Conservation (phyloP, 2,888 invertebrate genomes). For the Schizaphis graminum region DNA sequence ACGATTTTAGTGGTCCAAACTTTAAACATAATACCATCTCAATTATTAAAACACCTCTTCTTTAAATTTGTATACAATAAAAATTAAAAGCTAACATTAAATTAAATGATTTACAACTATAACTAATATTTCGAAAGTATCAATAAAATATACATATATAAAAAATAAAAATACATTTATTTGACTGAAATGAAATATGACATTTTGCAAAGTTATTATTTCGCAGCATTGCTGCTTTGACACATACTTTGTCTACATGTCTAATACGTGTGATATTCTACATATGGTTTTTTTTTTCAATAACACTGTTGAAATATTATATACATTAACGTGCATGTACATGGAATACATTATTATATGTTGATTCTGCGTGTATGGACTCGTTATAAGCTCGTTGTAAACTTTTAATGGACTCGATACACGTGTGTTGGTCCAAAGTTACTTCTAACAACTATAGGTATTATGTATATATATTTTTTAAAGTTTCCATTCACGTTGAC, state of each 20-base stretch:
- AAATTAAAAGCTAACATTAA: background rate
- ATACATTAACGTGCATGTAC: background rate
- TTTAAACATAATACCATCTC: background rate
- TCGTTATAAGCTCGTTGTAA: conserved; percentile 6
- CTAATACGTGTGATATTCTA: conserved; percentile 17
- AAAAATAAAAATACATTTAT: background rate
- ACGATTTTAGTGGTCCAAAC: background rate
- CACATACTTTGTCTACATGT: background rate
- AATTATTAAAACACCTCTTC: background rate
- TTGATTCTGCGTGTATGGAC: background rate
- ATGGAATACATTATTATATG: background rate
- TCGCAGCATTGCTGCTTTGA: background rate
- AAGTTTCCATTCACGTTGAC: conserved; percentile 21
- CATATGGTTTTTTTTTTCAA: background rate
- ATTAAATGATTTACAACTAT: background rate
- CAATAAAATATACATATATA: background rate
- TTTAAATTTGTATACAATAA: background rate
- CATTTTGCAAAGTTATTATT: background rate
- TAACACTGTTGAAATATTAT: background rate
- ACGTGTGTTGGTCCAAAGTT: conserved; percentile 36
- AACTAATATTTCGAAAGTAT: background rate
- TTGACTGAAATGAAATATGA: background rate
- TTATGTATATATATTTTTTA: background rate
- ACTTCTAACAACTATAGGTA: background rate
- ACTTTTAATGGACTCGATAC: conserved; percentile 45